Evolutionary conservation across 2,113 vertebrate species (phyloP).

Genomic region (Brachyhypopomus occidentalis): DNA sequence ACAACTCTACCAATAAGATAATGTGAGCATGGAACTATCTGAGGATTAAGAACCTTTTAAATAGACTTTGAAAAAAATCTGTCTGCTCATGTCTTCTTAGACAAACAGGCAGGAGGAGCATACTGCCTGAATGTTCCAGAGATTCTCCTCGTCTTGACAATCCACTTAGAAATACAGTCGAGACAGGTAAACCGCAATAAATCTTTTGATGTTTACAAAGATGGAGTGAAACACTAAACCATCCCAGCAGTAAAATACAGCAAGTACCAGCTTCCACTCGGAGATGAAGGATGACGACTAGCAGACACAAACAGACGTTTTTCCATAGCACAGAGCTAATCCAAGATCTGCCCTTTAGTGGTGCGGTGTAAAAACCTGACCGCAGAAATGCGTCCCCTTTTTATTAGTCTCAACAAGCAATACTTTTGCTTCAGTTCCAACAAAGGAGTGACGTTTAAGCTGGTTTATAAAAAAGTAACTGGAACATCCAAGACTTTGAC

Average conservation of each 20-base stretch:
- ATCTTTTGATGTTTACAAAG: constrained; percentile 28
- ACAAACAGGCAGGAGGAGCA: neutral
- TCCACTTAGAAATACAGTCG: constrained; percentile 13
- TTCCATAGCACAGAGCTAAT: constrained; percentile 24
- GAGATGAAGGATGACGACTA: constrained; percentile 27
- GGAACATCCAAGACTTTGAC: too few relatives aligned
- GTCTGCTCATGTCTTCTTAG: neutral
- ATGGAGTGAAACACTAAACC: constrained; percentile 32
- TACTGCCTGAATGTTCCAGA: neutral
- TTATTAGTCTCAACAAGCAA: constrained; percentile 11
- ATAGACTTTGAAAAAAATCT: neutral
- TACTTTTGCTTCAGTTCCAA: constrained; percentile 19
- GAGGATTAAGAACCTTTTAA: neutral
- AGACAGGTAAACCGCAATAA: constrained; percentile 16
- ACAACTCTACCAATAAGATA: neutral
- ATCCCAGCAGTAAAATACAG: neutral
- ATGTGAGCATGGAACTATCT: neutral
- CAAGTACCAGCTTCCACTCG: constrained; percentile 13
- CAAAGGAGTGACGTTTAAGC: neutral
- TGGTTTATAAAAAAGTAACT: too few relatives aligned
- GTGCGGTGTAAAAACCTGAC: constrained; percentile 6
- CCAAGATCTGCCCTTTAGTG: neutral
- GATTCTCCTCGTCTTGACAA: neutral
- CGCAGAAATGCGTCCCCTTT: neutral
- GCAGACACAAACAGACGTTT: constrained; percentile 42